Conservation (phyloP, 2,113 vertebrate species). For the Electrona antarctica region DNA sequence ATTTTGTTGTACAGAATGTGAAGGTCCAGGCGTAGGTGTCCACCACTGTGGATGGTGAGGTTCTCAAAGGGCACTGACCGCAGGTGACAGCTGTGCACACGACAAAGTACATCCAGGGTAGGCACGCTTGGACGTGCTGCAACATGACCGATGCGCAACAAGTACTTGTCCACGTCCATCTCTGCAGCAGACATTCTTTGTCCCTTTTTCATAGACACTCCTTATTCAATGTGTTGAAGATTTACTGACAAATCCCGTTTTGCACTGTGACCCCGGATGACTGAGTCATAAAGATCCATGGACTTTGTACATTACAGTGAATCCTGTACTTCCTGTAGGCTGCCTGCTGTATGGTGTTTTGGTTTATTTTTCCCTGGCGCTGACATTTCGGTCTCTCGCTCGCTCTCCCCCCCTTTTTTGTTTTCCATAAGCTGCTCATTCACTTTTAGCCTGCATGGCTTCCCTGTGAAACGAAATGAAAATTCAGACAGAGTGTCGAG, state of each 20-base stretch:
- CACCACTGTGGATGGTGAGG: constrained; percentile 76
- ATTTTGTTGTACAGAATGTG: constrained; percentile 77
- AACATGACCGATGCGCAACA: constrained; percentile 67
- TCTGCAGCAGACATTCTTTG: background rate
- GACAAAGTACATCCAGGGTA: constrained; percentile 54
- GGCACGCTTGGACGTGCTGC: constrained; percentile 19
- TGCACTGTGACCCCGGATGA: no score
- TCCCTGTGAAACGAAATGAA: no score
- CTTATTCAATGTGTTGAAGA: no score
- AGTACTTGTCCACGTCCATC: constrained; percentile 73
- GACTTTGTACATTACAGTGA: background rate
- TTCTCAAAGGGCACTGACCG: constrained; percentile 77
- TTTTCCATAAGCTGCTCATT: no score
- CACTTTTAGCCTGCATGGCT: no score
- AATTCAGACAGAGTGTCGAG: no score
- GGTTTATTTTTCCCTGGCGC: background rate
- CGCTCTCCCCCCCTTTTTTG: background rate
- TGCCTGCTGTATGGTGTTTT: background rate
- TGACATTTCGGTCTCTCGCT: background rate
- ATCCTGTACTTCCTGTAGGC: no score
- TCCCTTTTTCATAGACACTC: no score
- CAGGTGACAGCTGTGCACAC: constrained; percentile 70
- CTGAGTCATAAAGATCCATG: background rate
- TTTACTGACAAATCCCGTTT: no score
- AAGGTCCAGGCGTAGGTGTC: constrained; percentile 52